Conservation (phyloP, 2,797 vertebrate genomes). For the Telmatherina bonti region DNA sequence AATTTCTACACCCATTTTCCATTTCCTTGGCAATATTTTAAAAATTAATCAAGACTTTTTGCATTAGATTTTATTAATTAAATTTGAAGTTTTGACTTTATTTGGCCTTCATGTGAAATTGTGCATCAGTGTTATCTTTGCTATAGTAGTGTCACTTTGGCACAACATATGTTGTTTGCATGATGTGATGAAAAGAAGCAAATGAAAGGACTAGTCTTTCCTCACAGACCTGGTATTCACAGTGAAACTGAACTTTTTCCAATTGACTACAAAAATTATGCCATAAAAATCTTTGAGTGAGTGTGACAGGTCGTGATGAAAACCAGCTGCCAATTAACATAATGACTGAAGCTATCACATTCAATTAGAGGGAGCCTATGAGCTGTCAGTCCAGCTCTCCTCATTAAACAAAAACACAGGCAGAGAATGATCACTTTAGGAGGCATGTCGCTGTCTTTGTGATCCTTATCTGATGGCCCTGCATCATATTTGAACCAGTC, state of each 20-base stretch:
- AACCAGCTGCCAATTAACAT: slow-evolving; percentile 82
- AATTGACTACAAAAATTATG: slow-evolving; percentile 65
- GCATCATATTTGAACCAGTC: slow-evolving; percentile 68
- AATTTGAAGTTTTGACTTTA: too few relatives aligned
- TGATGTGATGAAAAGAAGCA: slow-evolving; percentile 50
- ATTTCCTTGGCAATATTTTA: background rate
- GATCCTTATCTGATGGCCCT: slow-evolving; percentile 79
- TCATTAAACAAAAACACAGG: slow-evolving; percentile 73
- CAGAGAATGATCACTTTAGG: slow-evolving; percentile 65
- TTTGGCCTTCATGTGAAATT: background rate
- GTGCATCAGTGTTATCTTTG: slow-evolving; percentile 22
- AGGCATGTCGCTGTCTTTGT: slow-evolving; percentile 74
- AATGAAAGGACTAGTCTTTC: slow-evolving; percentile 30
- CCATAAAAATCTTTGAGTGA: slow-evolving; percentile 68
- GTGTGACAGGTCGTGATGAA: slow-evolving; percentile 69
- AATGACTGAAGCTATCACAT: slow-evolving; percentile 80
- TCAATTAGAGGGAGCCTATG: slow-evolving; percentile 72
- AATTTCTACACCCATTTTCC: background rate
- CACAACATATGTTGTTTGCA: slow-evolving; percentile 43
- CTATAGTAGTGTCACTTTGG: slow-evolving; percentile 17
- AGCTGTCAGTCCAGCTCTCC: slow-evolving; percentile 68
- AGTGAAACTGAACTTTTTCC: slow-evolving; percentile 33
- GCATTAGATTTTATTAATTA: background rate
- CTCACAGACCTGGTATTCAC: slow-evolving; percentile 43
- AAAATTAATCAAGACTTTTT: background rate